These are phyloP conservation scores for Phyllostomus hastatus DNA, from an alignment of 2,113 vertebrate species.

Conservation along the genomic window DNA sequence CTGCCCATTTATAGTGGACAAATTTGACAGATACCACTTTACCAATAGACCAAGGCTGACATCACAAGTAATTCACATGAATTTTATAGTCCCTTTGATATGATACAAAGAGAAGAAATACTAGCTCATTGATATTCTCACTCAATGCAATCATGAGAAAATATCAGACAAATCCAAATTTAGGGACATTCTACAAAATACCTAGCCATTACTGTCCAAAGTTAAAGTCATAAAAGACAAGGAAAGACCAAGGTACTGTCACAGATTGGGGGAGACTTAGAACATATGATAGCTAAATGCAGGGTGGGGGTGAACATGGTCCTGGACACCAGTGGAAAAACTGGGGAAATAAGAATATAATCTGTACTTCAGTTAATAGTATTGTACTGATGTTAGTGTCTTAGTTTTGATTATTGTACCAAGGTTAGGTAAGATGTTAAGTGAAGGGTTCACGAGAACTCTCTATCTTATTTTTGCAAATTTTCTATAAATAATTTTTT, in stretches of 20 bases:
- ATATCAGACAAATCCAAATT: background rate
- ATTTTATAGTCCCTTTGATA: background rate
- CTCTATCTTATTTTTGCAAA: background rate
- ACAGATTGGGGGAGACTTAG: background rate
- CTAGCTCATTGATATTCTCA: background rate
- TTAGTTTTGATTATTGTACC: background rate
- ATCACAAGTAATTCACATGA: background rate
- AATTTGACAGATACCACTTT: background rate
- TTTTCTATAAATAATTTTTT: background rate
- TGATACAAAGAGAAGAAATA: background rate
- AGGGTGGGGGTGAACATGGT: accelerated
- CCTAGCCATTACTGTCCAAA: background rate
- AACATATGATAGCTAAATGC: too few species aligned
- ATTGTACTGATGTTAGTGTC: too few species aligned
- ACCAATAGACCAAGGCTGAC: background rate
- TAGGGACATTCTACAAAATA: background rate
- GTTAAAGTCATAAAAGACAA: background rate
- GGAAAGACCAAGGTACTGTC: background rate
- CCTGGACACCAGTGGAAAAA: background rate
- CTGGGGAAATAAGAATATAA: background rate
- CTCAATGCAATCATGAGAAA: background rate
- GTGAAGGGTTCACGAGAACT: background rate
- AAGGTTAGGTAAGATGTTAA: background rate
- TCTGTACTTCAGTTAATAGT: background rate
- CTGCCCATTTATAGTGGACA: background rate